Evolutionary conservation across 2,888 invertebrate species (phyloP), one percentile per base, ranked within the genome.

Genomic region (Sclerodermus sp.): DNA sequence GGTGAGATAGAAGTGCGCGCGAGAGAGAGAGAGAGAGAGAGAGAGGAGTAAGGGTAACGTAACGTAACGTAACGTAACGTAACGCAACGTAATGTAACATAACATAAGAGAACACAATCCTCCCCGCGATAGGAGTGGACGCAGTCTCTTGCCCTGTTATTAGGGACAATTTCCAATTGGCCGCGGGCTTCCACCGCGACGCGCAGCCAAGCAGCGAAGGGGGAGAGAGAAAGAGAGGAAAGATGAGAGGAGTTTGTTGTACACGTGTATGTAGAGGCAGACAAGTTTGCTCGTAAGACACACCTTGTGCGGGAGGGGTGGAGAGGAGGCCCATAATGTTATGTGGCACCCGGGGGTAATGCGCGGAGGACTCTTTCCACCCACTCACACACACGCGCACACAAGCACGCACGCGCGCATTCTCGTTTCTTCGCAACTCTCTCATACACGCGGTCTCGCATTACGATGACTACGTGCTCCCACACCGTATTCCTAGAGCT

Each of bases 111-210:
- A 8, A 8, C 23, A 59, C 65, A 64, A 67, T 68, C 66, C 66
- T 64, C 53, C 57, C 58, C 34, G 34, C 62, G 71, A 73, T 72
- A 74, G 71, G 70, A 73, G 71, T 68, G 67, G 67, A 71, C 66
- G 64, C 62, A 64, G 59, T 53, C 57, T 4, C 34, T 34, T 34
- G n/a, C 34, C 34, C 34, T 34, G 34, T 34, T 77, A 77, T 76
- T 77, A 77, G 71, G 75, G 77, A 77, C 77, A 77, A 77, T 77
- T 76, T 77, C 74, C 76, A 76, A 71, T 73, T 66, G 68, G 74
- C 77, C 76, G 58, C 56, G 63, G 74, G 76, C 69, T 60, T 53
- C 61, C 59, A 66, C 60, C 60, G 66, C 61, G 57, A 57, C 52
- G 53, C 48, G 53, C 57, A 51, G 62, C 17, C 47, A 50, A 59